Base-by-base conservation (phyloP, 2,113 vertebrate species). In the Gadus macrocephalus region DNA sequence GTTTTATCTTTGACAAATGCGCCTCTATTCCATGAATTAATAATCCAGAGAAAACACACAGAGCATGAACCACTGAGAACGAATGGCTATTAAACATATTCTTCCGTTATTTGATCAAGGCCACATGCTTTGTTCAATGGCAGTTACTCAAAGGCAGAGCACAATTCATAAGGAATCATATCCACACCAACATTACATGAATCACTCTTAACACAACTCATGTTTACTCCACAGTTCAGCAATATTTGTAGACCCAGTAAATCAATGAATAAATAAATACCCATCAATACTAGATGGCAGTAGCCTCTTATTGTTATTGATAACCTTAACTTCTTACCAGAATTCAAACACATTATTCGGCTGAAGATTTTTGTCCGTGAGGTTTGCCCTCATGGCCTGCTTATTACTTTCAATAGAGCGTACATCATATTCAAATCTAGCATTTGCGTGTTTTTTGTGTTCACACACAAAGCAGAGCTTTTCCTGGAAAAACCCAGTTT, bases 391-490 rank as follows among this genome's bases (percentile, higher is more conserved):
- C 19, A 68, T 58, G 28, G 22, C 17, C 2, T 69, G 27, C 16
- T 69, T 19, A 64, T 64, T 69, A 16, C 53, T 64, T 68, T 69
- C 69, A 27, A 60, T 59, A 59, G 25, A 69, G 12, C 55, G 25
- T 17, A 66, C 22, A 53, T 67, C 67, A 66, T 66, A 70, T 66
- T 66, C 70, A 53, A 75, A 70, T 35, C 62, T 53, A 55, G 60
- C 38, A 49, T 64, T 64, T 28, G 64, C n/a, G 15, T 53, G n/a
- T 55, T 67, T 67, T 22, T 22, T 67, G 14, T 67, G 49, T 22
- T 67, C 19, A 55, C n/a, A 67, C 12, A 55, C 19, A 19, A 20
- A 22, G 20, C 66, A 20, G 53, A 56, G 66, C 53, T 58, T 68
- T 68, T 12, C 66, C 66, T 11, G 25, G 27, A 58, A 17, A 68